Evolutionary conservation across 2,888 invertebrate genomes (phyloP), one percentile per base, ranked within the genome.

Genomic region (Ceriagrion tenellum): DNA sequence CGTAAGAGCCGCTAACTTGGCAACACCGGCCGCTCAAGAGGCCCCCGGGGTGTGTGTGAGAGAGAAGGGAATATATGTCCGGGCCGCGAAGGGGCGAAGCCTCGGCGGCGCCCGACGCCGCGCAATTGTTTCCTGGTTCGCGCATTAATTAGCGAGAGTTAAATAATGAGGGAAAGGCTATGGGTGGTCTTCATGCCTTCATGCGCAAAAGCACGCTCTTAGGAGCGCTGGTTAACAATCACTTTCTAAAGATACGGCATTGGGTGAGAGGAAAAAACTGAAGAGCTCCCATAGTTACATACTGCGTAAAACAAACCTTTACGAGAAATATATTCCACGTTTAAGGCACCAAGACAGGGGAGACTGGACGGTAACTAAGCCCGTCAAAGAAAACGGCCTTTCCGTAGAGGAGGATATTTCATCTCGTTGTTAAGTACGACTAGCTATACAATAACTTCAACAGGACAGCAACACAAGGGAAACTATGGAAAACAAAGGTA

Each of bases 101-200:
- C 35, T 30, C 81, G 35, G 12, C 81, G 81, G 30, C 81, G 35
- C 16, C 81, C 30, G 81, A 81, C 81, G 81, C 35, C 35, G 81
- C 81, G 30, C 81, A 81, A 81, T 81, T 81, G 81, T 81, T 81
- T 81, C 81, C 81, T 81, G 81, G 35, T 81, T 81, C 81, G 35
- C 81, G 81, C 81, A 81, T 81, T 81, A 81, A 81, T 81, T 81
- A 81, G 81, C 81, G 81, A 81, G 81, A 81, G 81, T 35, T 81
- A 81, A 81, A 81, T 35, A 81, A 81, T 35, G 81, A 81, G 35
- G 81, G 30, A 30, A 81, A 81, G 81, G 26, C 81, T 13, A 81
- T 81, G 81, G 81, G 81, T 81, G 81, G 81, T 81, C 81, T 81
- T 35, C 35, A 81, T 35, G 81, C 81, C 81, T 81, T 81, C 69